These are phyloP conservation scores for Anaspis maculata DNA, from an alignment of 2,888 invertebrate genomes.

Conservation along the genomic window DNA sequence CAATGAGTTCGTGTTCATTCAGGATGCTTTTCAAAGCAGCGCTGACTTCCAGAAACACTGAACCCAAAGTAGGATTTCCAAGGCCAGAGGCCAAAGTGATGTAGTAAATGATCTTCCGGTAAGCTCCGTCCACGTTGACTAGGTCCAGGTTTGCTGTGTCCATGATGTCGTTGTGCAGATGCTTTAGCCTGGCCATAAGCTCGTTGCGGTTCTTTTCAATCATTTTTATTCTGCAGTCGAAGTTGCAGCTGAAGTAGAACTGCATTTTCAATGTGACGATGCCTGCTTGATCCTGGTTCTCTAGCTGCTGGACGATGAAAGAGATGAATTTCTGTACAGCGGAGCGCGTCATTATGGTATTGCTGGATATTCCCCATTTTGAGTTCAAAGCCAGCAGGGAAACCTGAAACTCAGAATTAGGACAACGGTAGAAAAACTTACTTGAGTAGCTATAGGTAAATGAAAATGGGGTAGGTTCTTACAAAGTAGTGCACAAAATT, in stretches of 20 bases:
- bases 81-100: conserved; percentile 59
- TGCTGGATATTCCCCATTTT: conserved; percentile 47
- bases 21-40: conserved; percentile 73
- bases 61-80: conserved; percentile 55
- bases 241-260: conserved; percentile 50
- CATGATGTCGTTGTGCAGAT: conserved; percentile 52
- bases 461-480: no score
- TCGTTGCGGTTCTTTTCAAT: conserved; percentile 47
- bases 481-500: conserved; percentile 47
- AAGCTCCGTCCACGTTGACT: conserved; percentile 51
- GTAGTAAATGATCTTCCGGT: conserved; percentile 61
- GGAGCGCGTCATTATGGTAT: conserved; percentile 41
- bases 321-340: conserved; percentile 49
- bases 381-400: conserved; percentile 50
- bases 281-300: conserved; percentile 35
- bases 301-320: conserved; percentile 44
- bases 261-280: conserved; percentile 56
- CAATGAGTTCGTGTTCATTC: conserved; percentile 60
- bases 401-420: no score
- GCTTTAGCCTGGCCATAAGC: conserved; percentile 45
- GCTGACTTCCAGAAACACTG: conserved; percentile 51
- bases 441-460: no score
- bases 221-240: conserved; percentile 46
- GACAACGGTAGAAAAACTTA: no score
- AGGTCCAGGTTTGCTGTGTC: conserved; percentile 17